Evolutionary conservation across 2,113 vertebrate genomes (phyloP).

Genomic region (Glaucidium brasilianum): DNA sequence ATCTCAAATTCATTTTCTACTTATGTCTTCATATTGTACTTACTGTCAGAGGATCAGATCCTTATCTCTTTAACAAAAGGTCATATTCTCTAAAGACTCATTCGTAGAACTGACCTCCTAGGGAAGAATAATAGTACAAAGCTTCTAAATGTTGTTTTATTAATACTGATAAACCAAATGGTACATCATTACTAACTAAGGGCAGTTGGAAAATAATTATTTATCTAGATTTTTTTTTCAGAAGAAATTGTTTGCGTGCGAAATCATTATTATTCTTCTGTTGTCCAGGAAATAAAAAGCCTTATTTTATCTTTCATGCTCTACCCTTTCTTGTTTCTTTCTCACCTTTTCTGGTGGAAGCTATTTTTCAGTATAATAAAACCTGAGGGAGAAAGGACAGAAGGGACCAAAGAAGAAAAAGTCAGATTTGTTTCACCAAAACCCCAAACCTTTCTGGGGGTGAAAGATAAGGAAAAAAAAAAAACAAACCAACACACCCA

Average conservation of each 20-base stretch:
- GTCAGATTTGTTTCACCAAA: not conserved
- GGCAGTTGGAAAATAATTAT: not conserved
- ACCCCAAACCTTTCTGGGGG: not conserved
- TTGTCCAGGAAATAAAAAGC: not conserved
- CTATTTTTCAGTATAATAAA: not conserved
- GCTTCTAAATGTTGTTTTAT: not conserved
- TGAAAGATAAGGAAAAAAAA: not conserved
- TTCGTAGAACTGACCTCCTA: not conserved
- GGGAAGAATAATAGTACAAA: not conserved
- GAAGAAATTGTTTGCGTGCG: not conserved
- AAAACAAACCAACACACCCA: too few species aligned
- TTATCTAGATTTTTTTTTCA: not conserved
- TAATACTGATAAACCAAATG: not conserved
- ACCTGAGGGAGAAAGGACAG: not conserved
- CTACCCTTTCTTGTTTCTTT: not conserved
- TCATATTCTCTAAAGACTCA: not conserved
- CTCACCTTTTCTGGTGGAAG: not conserved
- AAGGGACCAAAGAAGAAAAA: not conserved
- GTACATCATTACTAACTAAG: not conserved
- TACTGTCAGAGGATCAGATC: not conserved
- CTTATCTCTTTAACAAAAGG: not conserved
- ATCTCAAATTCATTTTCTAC: not conserved
- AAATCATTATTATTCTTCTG: not conserved
- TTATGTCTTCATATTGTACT: not conserved
- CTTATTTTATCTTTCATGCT: not conserved